phyloP scores from a whole-genome alignment of 2,888 invertebrate species.

The Boloria euphrosyne region DNA sequence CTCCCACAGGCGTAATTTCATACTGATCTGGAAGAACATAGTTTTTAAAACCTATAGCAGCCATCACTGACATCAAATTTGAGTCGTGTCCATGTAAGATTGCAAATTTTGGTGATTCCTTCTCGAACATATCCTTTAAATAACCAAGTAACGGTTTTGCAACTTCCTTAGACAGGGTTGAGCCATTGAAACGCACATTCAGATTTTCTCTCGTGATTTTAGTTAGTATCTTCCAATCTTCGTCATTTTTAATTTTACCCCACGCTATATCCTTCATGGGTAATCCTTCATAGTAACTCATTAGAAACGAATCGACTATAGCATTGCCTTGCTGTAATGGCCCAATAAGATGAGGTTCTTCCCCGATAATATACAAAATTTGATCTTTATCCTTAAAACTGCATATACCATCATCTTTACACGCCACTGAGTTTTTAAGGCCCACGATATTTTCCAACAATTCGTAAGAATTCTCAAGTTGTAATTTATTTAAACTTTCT shows the following conservation, averaged over 20 bases:
- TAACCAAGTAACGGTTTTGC: conserved; percentile 54
- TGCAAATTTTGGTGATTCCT: conserved; percentile 49
- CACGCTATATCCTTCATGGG: conserved; percentile 58
- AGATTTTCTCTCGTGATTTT: conserved; percentile 55
- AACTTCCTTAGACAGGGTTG: conserved; percentile 51
- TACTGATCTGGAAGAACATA: conserved; percentile 54
- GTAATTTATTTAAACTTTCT: conserved; percentile 47
- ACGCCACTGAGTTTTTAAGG: conserved; percentile 54
- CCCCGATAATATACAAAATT: conserved; percentile 49
- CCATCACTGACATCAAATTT: conserved; percentile 56
- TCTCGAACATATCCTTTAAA: conserved; percentile 49
- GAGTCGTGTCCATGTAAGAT: conserved; percentile 67
- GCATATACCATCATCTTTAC: conserved; percentile 53
- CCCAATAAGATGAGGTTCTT: conserved; percentile 59
- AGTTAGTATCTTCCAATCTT: conserved; percentile 56
- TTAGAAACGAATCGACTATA: conserved; percentile 62
- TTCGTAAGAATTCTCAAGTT: conserved; percentile 50
- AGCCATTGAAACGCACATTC: conserved; percentile 58
- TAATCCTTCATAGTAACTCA: conserved; percentile 66
- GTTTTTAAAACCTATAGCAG: conserved; percentile 53
- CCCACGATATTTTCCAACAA: conserved; percentile 57
- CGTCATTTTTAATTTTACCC: conserved; percentile 54
- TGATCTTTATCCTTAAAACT: conserved; percentile 50
- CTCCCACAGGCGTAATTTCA: conserved; percentile 65
- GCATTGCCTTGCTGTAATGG: conserved; percentile 54